phyloP scores from a whole-genome alignment of 1,140 invertebrate genomes.

The Pogonognathellus flavescens region DNA sequence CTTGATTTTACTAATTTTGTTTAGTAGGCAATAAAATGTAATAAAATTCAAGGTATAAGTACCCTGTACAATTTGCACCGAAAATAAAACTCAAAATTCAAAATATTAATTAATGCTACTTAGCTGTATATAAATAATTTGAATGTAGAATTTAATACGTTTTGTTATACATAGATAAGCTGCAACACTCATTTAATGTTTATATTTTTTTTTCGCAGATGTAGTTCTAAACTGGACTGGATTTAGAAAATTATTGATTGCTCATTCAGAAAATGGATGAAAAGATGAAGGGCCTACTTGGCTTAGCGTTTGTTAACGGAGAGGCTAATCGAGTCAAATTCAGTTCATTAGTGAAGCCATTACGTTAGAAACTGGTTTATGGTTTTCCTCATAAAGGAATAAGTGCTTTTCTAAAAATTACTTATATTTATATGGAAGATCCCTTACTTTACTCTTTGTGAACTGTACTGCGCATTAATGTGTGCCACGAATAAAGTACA shows the following conservation, averaged over 20 bases:
- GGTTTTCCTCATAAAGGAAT: conserved; percentile 1
- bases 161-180: no score
- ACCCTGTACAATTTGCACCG: no score
- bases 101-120: no score
- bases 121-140: no score
- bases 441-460: background rate
- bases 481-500: background rate
- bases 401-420: background rate
- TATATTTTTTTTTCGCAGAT: no score
- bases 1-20: no score
- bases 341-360: conserved; percentile 57
- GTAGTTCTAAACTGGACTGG: background rate
- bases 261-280: conserved; percentile 5
- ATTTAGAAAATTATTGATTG: conserved; percentile 8
- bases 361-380: conserved; percentile 23
- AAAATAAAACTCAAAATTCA: no score
- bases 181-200: no score
- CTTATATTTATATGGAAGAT: background rate
- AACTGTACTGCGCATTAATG: background rate
- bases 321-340: conserved; percentile 56
- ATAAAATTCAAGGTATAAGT: no score
- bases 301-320: background rate
- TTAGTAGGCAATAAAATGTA: no score
- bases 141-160: no score
- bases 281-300: background rate